Percentiles rank a stretch among this genome's conserved stretches.
phyloP scores from a whole-genome alignment of 37 sponge, comb jelly and placozoan species.

The Aphrocallistes beatrix region DNA sequence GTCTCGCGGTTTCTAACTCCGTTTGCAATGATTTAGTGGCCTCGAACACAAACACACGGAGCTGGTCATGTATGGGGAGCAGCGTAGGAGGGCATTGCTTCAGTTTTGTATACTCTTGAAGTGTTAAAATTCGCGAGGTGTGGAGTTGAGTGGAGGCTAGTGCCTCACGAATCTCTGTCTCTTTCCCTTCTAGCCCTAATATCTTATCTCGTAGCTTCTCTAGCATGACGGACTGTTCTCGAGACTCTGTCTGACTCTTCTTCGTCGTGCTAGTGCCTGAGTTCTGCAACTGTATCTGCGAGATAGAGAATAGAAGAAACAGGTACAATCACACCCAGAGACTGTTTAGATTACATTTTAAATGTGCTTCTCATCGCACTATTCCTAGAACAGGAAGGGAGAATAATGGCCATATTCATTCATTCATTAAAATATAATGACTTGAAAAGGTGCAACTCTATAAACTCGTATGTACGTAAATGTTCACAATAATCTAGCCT shows the following conservation, averaged over 20 bases:
- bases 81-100: neutral
- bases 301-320: no score
- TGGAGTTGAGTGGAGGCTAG: neutral
- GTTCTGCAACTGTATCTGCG: neutral
- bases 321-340: neutral
- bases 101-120: neutral
- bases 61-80: neutral
- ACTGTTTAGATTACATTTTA: no score
- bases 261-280: neutral
- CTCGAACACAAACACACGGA: neutral
- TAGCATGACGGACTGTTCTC: neutral
- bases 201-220: constrained; percentile 13
- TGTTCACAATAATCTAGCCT: no score
- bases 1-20: neutral
- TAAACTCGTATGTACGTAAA: no score
- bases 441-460: no score
- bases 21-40: neutral
- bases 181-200: neutral
- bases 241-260: neutral
- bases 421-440: no score
- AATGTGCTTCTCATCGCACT: no score
- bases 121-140: constrained; percentile 1
- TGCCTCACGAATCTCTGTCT: neutral
- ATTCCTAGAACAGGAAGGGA: no score
- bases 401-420: no score